These are phyloP conservation scores for Melanaphis sacchari DNA, from an alignment of 1,140 invertebrate genomes.

Conservation along the genomic window DNA sequence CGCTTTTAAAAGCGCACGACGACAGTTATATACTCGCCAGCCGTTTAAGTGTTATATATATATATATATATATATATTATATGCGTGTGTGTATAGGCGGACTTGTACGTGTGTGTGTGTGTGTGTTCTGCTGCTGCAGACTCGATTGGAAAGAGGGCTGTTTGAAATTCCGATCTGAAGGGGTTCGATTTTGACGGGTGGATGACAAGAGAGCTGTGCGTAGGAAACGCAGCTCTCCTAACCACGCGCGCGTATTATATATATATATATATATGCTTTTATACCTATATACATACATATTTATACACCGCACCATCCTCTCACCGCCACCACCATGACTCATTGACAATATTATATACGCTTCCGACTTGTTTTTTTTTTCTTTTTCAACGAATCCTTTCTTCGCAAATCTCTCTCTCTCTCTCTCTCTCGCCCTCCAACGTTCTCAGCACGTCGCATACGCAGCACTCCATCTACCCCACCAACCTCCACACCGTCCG, in stretches of 20 bases:
- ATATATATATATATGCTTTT: background rate
- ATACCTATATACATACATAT: no score
- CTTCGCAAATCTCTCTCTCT: background rate
- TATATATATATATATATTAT: background rate
- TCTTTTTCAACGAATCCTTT: slow-evolving; percentile 3
- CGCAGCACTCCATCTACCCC: background rate
- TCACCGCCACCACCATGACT: background rate
- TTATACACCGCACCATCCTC: no score
- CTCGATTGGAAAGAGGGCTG: slow-evolving; percentile 16
- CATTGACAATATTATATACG: background rate
- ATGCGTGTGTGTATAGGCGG: background rate
- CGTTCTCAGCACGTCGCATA: background rate
- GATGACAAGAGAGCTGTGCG: background rate
- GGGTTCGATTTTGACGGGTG: slow-evolving; percentile 40
- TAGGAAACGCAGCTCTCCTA: background rate
- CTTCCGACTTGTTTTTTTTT: slow-evolving; percentile 2
- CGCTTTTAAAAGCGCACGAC: background rate
- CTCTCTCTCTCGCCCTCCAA: background rate
- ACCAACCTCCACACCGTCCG: no score
- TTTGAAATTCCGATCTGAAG: slow-evolving; percentile 34
- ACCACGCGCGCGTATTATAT: background rate
- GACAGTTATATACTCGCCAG: background rate
- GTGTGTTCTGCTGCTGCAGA: no score
- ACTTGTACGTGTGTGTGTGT: no score
- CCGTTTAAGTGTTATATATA: background rate